Base-by-base conservation (phyloP, 2,888 invertebrate species). In the Xiphydria camelus region DNA sequence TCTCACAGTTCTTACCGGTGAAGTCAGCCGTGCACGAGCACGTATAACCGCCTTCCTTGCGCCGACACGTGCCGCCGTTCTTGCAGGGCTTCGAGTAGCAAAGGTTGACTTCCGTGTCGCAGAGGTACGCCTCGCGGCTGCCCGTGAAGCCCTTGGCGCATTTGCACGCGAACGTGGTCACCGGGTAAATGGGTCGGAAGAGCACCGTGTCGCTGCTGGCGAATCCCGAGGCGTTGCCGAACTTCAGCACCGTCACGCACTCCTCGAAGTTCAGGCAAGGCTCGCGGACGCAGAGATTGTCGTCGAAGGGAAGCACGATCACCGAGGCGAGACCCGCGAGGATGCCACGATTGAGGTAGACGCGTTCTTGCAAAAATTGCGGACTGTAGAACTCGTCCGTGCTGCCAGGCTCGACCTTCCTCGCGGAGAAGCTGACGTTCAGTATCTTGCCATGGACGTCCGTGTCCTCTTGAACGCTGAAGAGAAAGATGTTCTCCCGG, bases 11-110 rank as follows among this genome's bases (percentile, higher is more conserved):
- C 0, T 79, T 77, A 5, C 94, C 95, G 5, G 90, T 89, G 64
- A 83, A 94, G 0, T 85, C 86, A 0, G 83, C 72, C 0, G 82
- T 76, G 73, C 97, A 98, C 0, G 88, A 83, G 69, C 97, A 98
- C 0, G 91, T 88, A 70, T 93, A 96, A 0, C 95, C 96, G 1
- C 94, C 89, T 77, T 98, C 97, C 3, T 85, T 83, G 0, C 91
- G 81, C 41, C 86, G 77, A 62, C 97, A 98, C 0, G 85, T 86
- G 0, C 95, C 97, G 33, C 89, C 89, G 71, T 92, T 90, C 55
- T 83, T 80, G 69, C 97, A 98, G 0, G 97, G 97, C 58, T 91
- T 91, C 1, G 96, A 97, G 73, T 96, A 97, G 70, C 97, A 98
- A 1, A 97, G 79, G 76, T 98, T 94, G 2, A 98, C 94, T 76